Percentiles rank a stretch among this genome's conserved stretches.
phyloP scores from a whole-genome alignment of 2,113 vertebrate genomes.

The Mellivora capensis region DNA sequence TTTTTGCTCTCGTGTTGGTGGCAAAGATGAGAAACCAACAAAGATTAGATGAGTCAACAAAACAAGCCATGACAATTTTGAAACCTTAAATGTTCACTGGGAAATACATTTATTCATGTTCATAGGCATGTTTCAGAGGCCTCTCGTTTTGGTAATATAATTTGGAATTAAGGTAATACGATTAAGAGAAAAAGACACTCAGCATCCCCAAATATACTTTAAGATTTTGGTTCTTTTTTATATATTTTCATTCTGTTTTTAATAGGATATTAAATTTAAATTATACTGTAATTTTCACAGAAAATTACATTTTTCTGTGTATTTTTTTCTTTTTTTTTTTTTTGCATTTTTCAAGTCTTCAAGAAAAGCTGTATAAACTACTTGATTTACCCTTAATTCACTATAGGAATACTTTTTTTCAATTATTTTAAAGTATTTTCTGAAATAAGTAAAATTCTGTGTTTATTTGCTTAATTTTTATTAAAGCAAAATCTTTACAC shows the following conservation, averaged over 20 bases:
- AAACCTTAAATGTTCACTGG: neutral
- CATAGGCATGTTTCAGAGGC: neutral
- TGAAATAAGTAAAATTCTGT: neutral
- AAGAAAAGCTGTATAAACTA: neutral
- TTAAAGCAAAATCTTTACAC: neutral
- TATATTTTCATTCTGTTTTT: neutral
- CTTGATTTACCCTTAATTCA: neutral
- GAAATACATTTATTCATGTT: neutral
- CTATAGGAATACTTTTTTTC: neutral
- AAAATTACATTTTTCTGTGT: no score
- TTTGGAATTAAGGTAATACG: neutral
- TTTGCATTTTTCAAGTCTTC: neutral
- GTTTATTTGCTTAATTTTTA: slow-evolving; percentile 24
- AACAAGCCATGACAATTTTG: neutral
- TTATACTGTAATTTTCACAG: neutral
- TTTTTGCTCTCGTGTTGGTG: neutral
- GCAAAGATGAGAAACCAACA: neutral
- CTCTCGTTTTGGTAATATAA: neutral
- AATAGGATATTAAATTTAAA: neutral
- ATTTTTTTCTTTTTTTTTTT: no score
- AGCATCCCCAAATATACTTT: neutral
- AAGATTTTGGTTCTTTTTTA: neutral
- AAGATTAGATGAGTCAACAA: neutral
- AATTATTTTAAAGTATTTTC: neutral
- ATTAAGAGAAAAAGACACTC: neutral